phyloP scores from a whole-genome alignment of 23 tunicate genomes.

The Ascidia mentula region DNA sequence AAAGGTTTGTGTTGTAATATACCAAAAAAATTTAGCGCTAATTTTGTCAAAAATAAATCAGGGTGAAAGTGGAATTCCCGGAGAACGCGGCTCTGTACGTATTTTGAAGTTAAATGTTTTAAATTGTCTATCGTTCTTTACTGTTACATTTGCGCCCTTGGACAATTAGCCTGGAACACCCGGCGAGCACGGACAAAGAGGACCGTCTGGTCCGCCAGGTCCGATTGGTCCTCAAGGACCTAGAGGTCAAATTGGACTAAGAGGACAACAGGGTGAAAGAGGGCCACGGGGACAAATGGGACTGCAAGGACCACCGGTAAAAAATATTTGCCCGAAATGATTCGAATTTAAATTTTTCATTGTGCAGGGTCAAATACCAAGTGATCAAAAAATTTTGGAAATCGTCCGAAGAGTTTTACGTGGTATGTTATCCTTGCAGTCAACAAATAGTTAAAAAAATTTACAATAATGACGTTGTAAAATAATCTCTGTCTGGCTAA shows the following conservation, averaged over 20 bases:
- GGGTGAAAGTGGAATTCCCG: constrained; percentile 82
- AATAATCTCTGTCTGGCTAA: too few relatives aligned
- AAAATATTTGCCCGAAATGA: background rate
- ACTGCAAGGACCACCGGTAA: constrained; percentile 78
- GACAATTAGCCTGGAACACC: constrained; percentile 70
- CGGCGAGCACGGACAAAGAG: constrained; percentile 91
- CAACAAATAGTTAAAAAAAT: background rate
- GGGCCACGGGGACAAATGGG: constrained; percentile 83
- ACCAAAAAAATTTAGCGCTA: background rate
- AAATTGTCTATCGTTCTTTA: background rate
- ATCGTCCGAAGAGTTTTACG: constrained; percentile 40
- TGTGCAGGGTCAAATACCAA: constrained; percentile 62
- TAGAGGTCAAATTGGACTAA: constrained; percentile 55
- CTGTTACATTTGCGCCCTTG: background rate
- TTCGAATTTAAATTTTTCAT: background rate
- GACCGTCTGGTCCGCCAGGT: constrained; percentile 73
- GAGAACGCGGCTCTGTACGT: constrained; percentile 97
- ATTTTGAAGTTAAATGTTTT: background rate
- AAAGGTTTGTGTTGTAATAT: constrained; percentile 25
- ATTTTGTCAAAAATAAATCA: background rate
- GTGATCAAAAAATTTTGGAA: constrained; percentile 86
- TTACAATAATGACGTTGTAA: too few relatives aligned
- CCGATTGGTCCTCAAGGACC: constrained; percentile 77
- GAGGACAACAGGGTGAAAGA: constrained; percentile 66
- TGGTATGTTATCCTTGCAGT: constrained; percentile 17